Base-by-base conservation (phyloP, 2,797 vertebrate species). In the Coluber constrictor region DNA sequence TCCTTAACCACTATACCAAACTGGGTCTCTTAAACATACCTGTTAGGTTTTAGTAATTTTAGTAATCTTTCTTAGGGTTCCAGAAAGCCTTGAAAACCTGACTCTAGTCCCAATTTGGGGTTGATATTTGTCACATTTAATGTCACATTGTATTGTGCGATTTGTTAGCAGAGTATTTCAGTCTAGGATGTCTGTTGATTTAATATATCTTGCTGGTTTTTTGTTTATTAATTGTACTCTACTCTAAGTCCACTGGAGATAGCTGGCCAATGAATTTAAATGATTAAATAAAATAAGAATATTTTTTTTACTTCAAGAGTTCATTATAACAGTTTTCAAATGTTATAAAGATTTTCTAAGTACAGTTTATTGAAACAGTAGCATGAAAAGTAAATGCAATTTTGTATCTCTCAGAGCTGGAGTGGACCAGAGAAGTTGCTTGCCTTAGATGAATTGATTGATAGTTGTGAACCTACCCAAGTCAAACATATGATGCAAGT, bases 401-500 rank as follows among this genome's bases (percentile, higher is more conserved):
- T 96, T 93, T 95, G n/a, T 96, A 13, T 96, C 92, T 97, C 97
- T 43, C 97, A 99, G 99, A 99, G 99, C 98, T 99, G 99, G 99
- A 99, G 98, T 91, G 99, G 99, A 97, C 99, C 99, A 93, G 99
- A 99, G 97, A 99, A 99, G 97, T 98, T 99, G 96, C 98, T 99
- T 98, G 99, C 99, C 94, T 98, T 99, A 98, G 99, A 99, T 97
- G 99, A 99, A 97, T 97, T 99, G 96, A 99, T 99, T 94, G 99
- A 99, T 97, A 99, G 99, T 98, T 99, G 99, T 96, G 99, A 99
- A 97, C 99, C 99, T 96, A 99, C 99, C 60, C 99, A 99, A 98
- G 99, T 99, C 94, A 99, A 99, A 97, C 99, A 99, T 97, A 99
- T 99, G 99, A 99, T 99, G 99, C 99, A 99, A 98, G 99, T 99